Evolutionary conservation across 2,888 invertebrate genomes (phyloP), one percentile per base, ranked within the genome.

Genomic region (Cataglyphis cursor): DNA sequence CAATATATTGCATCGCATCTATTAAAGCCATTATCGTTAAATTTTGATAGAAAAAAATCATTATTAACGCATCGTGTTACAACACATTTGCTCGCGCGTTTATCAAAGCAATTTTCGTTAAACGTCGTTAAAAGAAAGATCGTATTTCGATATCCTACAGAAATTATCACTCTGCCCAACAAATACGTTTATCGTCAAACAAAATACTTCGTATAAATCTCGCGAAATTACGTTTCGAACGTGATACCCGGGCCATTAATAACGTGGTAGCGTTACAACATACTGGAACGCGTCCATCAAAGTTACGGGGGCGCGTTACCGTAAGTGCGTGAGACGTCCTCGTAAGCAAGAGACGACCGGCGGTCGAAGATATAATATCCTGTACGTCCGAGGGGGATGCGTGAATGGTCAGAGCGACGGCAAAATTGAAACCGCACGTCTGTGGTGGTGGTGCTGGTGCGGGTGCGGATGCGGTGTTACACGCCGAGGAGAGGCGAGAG

Each of bases 401-500:
- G 80, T 70, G 61, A 72, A 59, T 61, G 80, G 61, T 48, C 61
- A 62, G 81, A 54, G 44, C 62, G 54, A 68, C 54, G 82, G 62
- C 82, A 85, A 76, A 85, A 87, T 85, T 85, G 87, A 82, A 87
- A 82, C 80, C 82, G 80, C 76, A 62, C 61, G 81, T 38, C 70
- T 59, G 44, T n/a, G 48, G 59, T 70, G 74, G 74, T 73, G 57
- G 62, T 38, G 38, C 21, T 62, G 54, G 41, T 6, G 31, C 48
- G 48, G n/a, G 8, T 21, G 41, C 28, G 72, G 54, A 44, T 54
- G 74, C 57, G 54, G 35, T 48, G 15, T 75, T 64, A 48, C 48
- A 75, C 31, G 31, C 48, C 57, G 57, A 18, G 54, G 51, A 28
- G 76, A 35, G 57, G 65, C 59, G 59, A 28, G 61, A 61, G 61